phyloP scores from a whole-genome alignment of 2,797 vertebrate species.

The Okamejei kenojei region DNA sequence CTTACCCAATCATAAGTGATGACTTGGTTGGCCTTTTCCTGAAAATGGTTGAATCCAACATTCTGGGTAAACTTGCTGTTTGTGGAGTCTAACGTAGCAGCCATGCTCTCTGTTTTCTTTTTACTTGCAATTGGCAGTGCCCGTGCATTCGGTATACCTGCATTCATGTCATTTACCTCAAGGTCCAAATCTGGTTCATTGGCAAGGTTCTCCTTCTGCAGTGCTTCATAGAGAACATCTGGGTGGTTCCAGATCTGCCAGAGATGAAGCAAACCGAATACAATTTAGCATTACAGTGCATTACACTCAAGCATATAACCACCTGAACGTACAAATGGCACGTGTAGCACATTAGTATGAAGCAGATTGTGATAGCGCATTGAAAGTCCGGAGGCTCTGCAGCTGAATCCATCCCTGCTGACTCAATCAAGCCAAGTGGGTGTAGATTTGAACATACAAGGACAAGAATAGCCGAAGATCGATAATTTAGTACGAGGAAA shows the following conservation, averaged over 20 bases:
- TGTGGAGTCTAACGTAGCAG: constrained; percentile 64
- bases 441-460: too few relatives aligned
- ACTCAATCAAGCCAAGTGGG: too few relatives aligned
- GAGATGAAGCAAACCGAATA: neutral
- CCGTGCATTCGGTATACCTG: constrained; percentile 62
- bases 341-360: neutral
- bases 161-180: constrained; percentile 86
- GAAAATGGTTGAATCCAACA: constrained; percentile 72
- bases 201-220: constrained; percentile 90
- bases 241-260: constrained; percentile 97
- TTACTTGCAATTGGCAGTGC: constrained; percentile 70
- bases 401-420: too few relatives aligned
- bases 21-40: constrained; percentile 90
- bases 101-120: constrained; percentile 66
- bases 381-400: too few relatives aligned
- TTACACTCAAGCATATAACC: too few relatives aligned
- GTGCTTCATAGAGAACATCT: constrained; percentile 87
- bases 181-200: constrained; percentile 79
- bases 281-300: neutral
- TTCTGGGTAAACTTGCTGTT: constrained; percentile 77
- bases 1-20: constrained; percentile 97
- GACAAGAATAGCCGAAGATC: too few relatives aligned
- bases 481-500: too few relatives aligned
- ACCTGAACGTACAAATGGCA: neutral
- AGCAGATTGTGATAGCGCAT: too few relatives aligned